A percentile compares a stretch with the other conserved stretches of the same genome.
phyloP scores from a whole-genome alignment of 2,113 vertebrate species.

The Myiozetetes cayanensis region DNA sequence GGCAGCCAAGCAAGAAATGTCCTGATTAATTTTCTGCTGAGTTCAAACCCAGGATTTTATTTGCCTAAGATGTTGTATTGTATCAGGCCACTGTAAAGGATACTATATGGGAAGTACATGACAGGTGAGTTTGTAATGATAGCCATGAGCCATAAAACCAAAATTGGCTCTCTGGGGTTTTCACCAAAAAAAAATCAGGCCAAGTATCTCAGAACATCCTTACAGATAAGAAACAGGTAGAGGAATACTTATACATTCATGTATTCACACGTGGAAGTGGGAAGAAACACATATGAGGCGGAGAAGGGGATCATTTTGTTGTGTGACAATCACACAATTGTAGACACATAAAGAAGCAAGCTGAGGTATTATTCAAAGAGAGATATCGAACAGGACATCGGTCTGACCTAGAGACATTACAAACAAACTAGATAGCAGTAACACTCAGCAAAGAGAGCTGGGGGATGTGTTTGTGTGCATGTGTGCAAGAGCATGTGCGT shows the following conservation, averaged over 20 bases:
- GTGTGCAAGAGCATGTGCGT: fast-evolving
- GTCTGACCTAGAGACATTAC: background rate
- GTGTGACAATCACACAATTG: background rate
- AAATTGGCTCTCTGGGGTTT: background rate
- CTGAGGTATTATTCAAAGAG: background rate
- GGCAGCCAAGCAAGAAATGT: background rate
- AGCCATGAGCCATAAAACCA: background rate
- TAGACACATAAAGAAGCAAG: background rate
- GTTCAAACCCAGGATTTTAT: background rate
- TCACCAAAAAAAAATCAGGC: background rate
- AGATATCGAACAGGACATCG: background rate
- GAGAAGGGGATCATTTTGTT: background rate
- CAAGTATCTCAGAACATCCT: background rate
- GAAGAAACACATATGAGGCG: background rate
- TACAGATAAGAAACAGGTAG: background rate
- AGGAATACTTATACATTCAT: background rate
- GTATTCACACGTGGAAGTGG: background rate
- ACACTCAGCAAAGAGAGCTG: background rate
- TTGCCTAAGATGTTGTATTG: background rate
- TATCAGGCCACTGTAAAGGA: background rate
- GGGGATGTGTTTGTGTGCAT: fast-evolving
- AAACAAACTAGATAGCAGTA: background rate
- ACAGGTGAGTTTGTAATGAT: background rate
- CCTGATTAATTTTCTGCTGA: background rate
- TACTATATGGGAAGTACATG: background rate